phyloP scores from a whole-genome alignment of 2,797 vertebrate genomes.

The Scarus forsteni region DNA sequence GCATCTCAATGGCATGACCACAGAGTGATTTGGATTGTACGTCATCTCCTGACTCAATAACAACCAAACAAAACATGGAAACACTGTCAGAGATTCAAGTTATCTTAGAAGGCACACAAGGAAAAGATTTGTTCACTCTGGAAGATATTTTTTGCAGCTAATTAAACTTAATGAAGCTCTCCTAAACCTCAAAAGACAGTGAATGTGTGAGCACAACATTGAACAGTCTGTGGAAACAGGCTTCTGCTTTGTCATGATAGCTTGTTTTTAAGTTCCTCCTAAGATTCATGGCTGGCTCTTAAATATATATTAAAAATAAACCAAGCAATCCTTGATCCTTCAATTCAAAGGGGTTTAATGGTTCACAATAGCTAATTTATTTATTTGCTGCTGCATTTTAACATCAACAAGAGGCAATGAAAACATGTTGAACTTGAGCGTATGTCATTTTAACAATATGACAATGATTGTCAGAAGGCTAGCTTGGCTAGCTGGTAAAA shows the following conservation, averaged over 20 bases:
- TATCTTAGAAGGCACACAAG: conserved; percentile 8
- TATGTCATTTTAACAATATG: accelerated
- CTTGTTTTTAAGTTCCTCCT: no score
- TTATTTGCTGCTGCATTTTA: not conserved
- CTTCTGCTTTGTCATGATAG: not conserved
- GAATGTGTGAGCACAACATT: not conserved
- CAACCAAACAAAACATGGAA: not conserved
- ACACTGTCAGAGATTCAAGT: not conserved
- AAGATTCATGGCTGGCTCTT: no score
- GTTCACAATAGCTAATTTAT: not conserved
- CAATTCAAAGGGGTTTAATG: not conserved
- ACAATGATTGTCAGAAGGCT: not conserved
- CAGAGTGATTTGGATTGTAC: not conserved
- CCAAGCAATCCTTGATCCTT: no score
- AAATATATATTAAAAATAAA: no score
- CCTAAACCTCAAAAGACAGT: not conserved
- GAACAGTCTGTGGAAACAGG: conserved; percentile 4
- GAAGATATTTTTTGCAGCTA: conserved; percentile 18
- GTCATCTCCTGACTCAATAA: not conserved
- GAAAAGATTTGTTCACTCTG: conserved; percentile 6
- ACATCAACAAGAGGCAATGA: not conserved
- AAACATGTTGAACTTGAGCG: not conserved
- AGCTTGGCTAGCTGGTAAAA: no score
- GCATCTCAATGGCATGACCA: not conserved
- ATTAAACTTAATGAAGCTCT: conserved; percentile 7